Conservation (phyloP, 1,140 invertebrate species). For the Stegodyphus mimosarum region DNA sequence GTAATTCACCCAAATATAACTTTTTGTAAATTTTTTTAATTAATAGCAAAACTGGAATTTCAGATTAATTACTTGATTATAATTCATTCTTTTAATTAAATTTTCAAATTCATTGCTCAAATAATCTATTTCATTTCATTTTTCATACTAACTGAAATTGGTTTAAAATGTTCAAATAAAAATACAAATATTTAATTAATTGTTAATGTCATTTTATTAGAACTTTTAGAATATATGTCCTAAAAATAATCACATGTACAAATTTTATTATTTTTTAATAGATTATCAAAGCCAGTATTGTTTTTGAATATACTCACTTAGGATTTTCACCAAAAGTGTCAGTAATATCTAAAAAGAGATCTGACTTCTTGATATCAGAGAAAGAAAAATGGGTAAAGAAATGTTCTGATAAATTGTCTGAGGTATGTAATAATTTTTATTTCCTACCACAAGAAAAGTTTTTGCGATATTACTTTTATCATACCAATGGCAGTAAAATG, state of each 20-base stretch:
- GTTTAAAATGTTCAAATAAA: neutral
- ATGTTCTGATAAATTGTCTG: slow-evolving; percentile 8
- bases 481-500: neutral
- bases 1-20: too few relatives aligned
- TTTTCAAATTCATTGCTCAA: too few relatives aligned
- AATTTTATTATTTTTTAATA: neutral
- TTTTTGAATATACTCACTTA: slow-evolving; percentile 33
- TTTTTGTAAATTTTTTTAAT: too few relatives aligned
- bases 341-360: neutral
- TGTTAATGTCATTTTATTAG: neutral
- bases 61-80: too few relatives aligned
- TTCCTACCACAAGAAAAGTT: neutral
- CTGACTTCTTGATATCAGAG: neutral
- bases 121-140: too few relatives aligned
- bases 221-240: neutral
- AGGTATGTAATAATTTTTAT: slow-evolving; percentile 10
- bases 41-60: too few relatives aligned
- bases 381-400: slow-evolving; percentile 16
- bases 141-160: neutral
- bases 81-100: too few relatives aligned
- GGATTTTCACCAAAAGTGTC: neutral
- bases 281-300: slow-evolving; percentile 30
- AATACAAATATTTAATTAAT: neutral
- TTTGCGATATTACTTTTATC: neutral
- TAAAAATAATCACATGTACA: neutral